Evolutionary conservation across 2,113 vertebrate genomes (phyloP), one percentile per base, ranked within the genome.

Genomic region (Charina bottae): DNA sequence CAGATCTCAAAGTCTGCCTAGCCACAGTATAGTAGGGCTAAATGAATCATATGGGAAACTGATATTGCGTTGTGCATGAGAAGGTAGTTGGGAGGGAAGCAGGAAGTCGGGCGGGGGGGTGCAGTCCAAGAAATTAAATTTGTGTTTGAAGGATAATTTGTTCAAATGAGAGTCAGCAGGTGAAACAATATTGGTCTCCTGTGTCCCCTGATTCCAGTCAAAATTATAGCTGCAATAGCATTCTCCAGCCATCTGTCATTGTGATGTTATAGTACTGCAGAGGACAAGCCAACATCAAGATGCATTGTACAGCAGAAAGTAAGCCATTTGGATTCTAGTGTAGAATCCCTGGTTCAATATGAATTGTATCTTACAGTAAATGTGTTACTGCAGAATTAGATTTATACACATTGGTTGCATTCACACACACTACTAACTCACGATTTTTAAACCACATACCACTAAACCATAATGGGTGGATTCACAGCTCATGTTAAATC

Each of bases 21-120:
- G 93, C 94, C 95, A 91, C 89, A 55, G 92, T 85, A 93, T 49
- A 46, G 85, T 0, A 9, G 86, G 89, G 83, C 90, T 68, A 92
- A 93, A 92, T 94, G 93, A 95, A 96, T 94, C 95, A 90, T 58
- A 83, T 84, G 87, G 58, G 58, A 46, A 89, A 49, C 84, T 83
- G 26, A 62, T 84, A 28, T 23, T 83, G 17, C 42, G 46, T 24
- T 88, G 84, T 56, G 46, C 46, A 55, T 15, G 87, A 62, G 72
- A 85, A 92, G 86, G 23, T 89, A 37, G 23, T n/a, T 17, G 28
- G 2, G 55, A 59, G n/a, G 33, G 11, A 68, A 59, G 2, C 3
- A 42, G n/a, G 15, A 37, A 56, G 33, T 24, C 15, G 15, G 55
- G 23, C 7, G 28, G 8, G 53, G 72, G 12, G 28, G 46, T n/a